Evolutionary conservation across 2,888 invertebrate species (phyloP).

Genomic region (Uropetala carovei): DNA sequence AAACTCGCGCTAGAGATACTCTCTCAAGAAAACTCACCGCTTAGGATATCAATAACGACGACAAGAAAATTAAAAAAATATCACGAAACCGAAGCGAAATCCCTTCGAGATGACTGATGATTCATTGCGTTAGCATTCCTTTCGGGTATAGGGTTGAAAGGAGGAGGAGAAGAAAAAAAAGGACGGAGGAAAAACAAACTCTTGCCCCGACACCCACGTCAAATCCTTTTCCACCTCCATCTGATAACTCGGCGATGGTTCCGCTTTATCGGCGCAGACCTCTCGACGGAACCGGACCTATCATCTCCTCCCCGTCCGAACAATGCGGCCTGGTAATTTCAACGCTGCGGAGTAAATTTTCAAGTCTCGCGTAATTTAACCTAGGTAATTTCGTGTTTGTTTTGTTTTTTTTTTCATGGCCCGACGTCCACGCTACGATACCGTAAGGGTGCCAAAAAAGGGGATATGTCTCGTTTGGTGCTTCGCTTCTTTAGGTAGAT

Average conservation of each 20-base stretch:
- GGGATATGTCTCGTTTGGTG: not conserved
- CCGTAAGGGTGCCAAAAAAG: not conserved
- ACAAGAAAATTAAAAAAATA: not conserved
- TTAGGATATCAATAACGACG: not conserved
- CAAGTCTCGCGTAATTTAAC: not conserved
- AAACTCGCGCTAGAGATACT: no score
- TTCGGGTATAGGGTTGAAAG: not conserved
- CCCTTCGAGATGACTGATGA: not conserved
- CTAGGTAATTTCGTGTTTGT: not conserved
- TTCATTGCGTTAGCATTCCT: slow-evolving; percentile 5
- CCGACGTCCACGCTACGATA: not conserved
- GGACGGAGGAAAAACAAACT: not conserved
- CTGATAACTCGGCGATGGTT: not conserved
- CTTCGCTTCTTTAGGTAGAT: not conserved
- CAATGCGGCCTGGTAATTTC: not conserved
- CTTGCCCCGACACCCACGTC: slow-evolving; percentile 4
- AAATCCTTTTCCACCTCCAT: not conserved
- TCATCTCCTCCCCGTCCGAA: not conserved
- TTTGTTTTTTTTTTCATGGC: not conserved
- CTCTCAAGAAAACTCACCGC: no score
- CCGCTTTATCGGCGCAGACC: not conserved
- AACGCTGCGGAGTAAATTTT: not conserved
- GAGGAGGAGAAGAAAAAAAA: not conserved
- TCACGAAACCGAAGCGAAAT: not conserved
- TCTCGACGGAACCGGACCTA: not conserved